These are phyloP conservation scores for Malacoctenus gilli DNA, from an alignment of 2,797 vertebrate species.

Conservation along the genomic window DNA sequence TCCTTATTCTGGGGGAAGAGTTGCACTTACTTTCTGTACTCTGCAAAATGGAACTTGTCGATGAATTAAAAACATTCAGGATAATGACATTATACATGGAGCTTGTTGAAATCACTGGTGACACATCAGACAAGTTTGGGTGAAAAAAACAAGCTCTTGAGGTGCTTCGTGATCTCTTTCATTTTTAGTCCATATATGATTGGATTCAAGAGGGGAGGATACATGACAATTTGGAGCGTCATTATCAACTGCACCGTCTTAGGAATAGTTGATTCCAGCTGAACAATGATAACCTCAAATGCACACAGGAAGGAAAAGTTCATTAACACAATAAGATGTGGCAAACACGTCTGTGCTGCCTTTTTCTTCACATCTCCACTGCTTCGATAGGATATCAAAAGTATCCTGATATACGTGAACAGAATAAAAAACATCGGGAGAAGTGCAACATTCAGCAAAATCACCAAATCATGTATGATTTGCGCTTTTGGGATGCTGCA, in stretches of 20 bases:
- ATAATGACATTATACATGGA: too few relatives aligned
- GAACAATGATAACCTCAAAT: conserved; percentile 26
- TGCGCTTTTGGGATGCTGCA: background rate
- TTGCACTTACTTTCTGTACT: too few relatives aligned
- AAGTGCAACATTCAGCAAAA: background rate
- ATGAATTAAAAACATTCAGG: too few relatives aligned
- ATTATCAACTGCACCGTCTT: conserved; percentile 34
- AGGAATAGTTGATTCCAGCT: conserved; percentile 18
- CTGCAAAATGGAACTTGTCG: too few relatives aligned
- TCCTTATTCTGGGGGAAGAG: too few relatives aligned
- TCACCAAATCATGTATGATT: background rate
- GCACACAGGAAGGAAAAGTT: conserved; percentile 22
- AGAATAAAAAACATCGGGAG: conserved; percentile 16
- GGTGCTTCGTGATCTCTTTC: conserved; percentile 39
- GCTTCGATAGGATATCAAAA: background rate
- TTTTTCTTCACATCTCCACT: conserved; percentile 15
- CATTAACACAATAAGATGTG: conserved; percentile 32
- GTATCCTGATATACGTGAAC: conserved; percentile 38
- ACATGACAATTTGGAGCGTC: conserved; percentile 37
- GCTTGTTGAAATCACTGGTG: too few relatives aligned
- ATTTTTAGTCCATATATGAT: conserved; percentile 50
- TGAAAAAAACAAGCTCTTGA: background rate
- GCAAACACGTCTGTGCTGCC: conserved; percentile 40
- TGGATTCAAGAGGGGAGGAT: conserved; percentile 44
- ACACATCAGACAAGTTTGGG: background rate